Conservation (phyloP, 2,113 vertebrate genomes). For the Petrocephalus zakoni region DNA sequence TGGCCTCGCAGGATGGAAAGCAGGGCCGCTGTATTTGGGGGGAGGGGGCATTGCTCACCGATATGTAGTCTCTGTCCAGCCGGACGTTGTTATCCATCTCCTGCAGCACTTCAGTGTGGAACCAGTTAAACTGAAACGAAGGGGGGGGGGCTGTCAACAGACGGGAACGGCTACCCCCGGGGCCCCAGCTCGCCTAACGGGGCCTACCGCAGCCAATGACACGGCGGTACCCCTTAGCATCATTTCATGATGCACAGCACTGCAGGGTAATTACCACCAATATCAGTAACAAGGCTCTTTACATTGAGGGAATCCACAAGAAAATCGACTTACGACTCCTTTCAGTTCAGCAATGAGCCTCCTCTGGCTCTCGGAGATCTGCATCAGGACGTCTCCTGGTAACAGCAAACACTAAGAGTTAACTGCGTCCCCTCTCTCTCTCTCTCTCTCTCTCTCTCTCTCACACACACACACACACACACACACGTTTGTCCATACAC, state of each 20-base stretch:
- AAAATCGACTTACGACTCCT: constrained; percentile 75
- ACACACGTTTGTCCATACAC: background rate
- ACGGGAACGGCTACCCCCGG: background rate
- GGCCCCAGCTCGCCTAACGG: background rate
- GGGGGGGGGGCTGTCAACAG: background rate
- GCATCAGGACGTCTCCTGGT: constrained; percentile 84
- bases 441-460: background rate
- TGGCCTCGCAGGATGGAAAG: background rate
- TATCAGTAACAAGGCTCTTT: background rate
- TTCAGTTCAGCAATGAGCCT: constrained; percentile 82
- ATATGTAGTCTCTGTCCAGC: constrained; percentile 88
- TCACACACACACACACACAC: background rate
- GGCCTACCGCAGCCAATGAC: background rate
- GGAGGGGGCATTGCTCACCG: constrained; percentile 59
- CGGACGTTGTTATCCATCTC: constrained; percentile 93
- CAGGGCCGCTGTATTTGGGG: background rate
- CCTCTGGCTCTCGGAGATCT: constrained; percentile 83
- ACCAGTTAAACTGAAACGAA: constrained; percentile 74
- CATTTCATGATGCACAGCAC: background rate
- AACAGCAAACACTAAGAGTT: background rate
- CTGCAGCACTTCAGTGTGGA: constrained; percentile 83
- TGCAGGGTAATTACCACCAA: background rate
- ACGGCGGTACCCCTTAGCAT: background rate
- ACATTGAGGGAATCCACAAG: background rate
- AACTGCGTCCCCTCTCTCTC: background rate